Base-by-base conservation (phyloP, 2,888 invertebrate species). In the Coelinius sp. region DNA sequence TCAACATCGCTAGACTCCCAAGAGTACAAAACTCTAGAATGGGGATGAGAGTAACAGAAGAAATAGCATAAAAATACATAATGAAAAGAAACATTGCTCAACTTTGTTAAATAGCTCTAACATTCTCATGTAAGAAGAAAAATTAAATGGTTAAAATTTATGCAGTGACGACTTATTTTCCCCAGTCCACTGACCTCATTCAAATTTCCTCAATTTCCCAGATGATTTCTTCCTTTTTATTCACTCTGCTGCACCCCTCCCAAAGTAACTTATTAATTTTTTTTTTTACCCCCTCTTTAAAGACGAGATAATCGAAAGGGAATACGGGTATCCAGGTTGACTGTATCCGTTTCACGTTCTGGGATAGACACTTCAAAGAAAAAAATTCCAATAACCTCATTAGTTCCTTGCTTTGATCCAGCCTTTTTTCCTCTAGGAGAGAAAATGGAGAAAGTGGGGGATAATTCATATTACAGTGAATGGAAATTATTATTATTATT, bases 1-100 rank as follows among this genome's bases (percentile, higher is more conserved):
- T 53, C 53, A 53, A 53, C 53, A 25, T 53, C n/a, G n/a, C n/a
- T 14, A 49, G 49, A 17, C 53, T 53, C 53, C 53, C 53, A 53
- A 14, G 53, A 53, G 53, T 25, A 14, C 10, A 25, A 53, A 53
- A 17, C 24, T 14, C 53, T 24, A 5, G n/a, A 25, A n/a, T 10
- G 20, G 17, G 22, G 20, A 49, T 1, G n/a, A 41, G 24, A 25
- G 53, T 53, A 4, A 10, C 17, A 14, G 2, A 35, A 59, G 35
- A 35, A 59, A 20, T 20, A 20, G 27, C 35, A 35, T 17, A 59
- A 17, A 59, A 59, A 31, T 56, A 31, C 8, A 31, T n/a, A 59
- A 35, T 8, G 22, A 20, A 59, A 59, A 59, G 14, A 49, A 24
- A 53, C 24, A 14, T 53, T 53, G 1, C 25, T 53, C 25, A 53